Conservation (phyloP, 2,113 vertebrate species). For the Epinephelus moara region DNA sequence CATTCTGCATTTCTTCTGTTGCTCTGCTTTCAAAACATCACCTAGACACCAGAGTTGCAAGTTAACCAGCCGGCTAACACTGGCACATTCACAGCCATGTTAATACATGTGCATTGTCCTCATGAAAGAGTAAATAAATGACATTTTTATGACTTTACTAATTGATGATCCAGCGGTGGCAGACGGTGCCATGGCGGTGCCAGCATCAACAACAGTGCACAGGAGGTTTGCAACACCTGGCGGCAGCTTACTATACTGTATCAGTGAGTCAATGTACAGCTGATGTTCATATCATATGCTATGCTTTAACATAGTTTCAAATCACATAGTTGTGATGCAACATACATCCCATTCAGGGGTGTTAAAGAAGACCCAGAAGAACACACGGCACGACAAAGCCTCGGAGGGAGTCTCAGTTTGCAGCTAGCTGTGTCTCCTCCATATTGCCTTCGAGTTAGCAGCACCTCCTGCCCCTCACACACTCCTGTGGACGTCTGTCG, state of each 20-base stretch:
- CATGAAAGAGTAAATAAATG: neutral
- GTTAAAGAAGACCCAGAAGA: neutral
- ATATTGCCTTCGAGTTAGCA: conserved; percentile 59
- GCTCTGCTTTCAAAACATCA: no score
- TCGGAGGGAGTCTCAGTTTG: conserved; percentile 11
- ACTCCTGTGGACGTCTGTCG: neutral
- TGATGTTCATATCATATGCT: no score
- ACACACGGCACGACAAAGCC: conserved; percentile 52
- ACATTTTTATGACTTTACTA: neutral
- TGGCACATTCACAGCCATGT: no score
- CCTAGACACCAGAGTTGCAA: no score
- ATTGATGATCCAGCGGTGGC: neutral
- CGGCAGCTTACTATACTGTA: neutral
- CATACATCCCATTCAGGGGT: accelerated
- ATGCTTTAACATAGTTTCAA: neutral
- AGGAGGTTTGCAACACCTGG: conserved; percentile 55
- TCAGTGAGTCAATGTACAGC: neutral
- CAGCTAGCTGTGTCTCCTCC: conserved; percentile 60
- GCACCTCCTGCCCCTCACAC: neutral
- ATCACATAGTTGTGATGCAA: neutral
- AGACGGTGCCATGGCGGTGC: neutral
- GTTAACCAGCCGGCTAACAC: no score
- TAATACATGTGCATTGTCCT: neutral
- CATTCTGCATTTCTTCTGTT: no score
- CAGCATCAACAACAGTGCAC: conserved; percentile 15